Percentiles rank a stretch among this genome's conserved stretches.
Conservation (phyloP, 2,113 vertebrate genomes). For the Formicarius rufipectus region DNA sequence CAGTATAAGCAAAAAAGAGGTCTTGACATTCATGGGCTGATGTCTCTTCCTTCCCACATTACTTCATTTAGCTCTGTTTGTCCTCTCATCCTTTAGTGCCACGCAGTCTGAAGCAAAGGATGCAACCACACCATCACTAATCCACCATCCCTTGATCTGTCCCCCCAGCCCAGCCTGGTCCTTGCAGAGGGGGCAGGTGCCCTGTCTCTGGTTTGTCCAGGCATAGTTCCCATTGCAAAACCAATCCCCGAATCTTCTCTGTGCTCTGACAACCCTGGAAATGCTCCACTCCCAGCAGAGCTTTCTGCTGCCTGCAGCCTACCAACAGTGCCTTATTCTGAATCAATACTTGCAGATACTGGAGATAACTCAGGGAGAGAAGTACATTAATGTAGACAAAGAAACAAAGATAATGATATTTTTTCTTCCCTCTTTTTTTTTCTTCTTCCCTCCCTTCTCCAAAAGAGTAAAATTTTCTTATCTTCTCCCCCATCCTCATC, state of each 20-base stretch:
- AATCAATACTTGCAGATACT: conserved; percentile 35
- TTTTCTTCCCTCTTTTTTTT: neutral
- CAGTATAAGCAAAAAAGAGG: neutral
- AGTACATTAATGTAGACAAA: neutral
- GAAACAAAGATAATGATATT: conserved; percentile 33
- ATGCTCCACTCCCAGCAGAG: neutral
- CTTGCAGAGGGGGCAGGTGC: neutral
- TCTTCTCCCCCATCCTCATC: neutral
- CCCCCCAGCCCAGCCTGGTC: neutral
- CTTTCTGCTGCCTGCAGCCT: neutral
- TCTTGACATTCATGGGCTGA: neutral
- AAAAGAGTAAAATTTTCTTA: neutral
- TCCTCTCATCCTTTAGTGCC: neutral
- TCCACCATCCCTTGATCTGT: neutral
- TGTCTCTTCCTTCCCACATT: neutral
- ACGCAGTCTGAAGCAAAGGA: neutral
- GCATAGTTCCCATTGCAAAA: neutral
- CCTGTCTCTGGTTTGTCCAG: neutral
- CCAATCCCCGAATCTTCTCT: neutral
- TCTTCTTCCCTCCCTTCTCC: neutral
- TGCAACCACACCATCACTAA: neutral
- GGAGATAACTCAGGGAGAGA: conserved; percentile 35
- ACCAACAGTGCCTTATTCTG: neutral
- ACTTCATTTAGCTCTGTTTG: neutral
- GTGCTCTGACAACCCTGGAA: neutral